These are phyloP conservation scores for Lepas anatifera DNA, from an alignment of 2,888 invertebrate genomes.

Conservation along the genomic window DNA sequence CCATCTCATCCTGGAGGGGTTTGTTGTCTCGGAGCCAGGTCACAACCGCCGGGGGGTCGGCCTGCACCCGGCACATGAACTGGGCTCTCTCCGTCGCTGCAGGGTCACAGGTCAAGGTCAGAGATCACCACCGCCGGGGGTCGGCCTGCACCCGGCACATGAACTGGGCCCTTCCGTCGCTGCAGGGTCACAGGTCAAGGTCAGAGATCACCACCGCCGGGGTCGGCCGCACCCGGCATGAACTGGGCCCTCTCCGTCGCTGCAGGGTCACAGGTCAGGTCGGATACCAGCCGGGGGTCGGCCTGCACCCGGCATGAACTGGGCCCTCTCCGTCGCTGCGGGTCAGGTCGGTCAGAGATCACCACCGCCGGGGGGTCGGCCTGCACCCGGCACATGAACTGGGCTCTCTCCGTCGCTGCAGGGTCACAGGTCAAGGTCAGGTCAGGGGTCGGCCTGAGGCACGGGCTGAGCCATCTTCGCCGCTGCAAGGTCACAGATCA, in stretches of 20 bases:
- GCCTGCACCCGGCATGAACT: too few species aligned
- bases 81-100: slow-evolving; percentile 25
- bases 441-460: not conserved
- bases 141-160: slow-evolving; percentile 20
- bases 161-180: slow-evolving; percentile 25
- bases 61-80: slow-evolving; percentile 24
- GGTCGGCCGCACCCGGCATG: slow-evolving; percentile 19
- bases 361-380: not conserved
- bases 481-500: too few species aligned
- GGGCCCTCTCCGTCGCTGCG: too few species aligned
- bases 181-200: slow-evolving; percentile 12
- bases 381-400: not conserved
- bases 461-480: too few species aligned
- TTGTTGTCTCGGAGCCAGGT: slow-evolving; percentile 50
- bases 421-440: too few species aligned
- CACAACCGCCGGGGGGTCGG: slow-evolving; percentile 21
- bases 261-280: slow-evolving; percentile 12
- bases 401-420: too few species aligned
- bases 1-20: slow-evolving; percentile 57
- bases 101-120: not conserved
- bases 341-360: too few species aligned
- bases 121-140: not conserved
- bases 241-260: slow-evolving; percentile 25
- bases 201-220: not conserved
- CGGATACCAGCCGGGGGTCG: not conserved